These are phyloP conservation scores for Perithous albicinctus DNA, from an alignment of 2,888 invertebrate species.

Conservation along the genomic window DNA sequence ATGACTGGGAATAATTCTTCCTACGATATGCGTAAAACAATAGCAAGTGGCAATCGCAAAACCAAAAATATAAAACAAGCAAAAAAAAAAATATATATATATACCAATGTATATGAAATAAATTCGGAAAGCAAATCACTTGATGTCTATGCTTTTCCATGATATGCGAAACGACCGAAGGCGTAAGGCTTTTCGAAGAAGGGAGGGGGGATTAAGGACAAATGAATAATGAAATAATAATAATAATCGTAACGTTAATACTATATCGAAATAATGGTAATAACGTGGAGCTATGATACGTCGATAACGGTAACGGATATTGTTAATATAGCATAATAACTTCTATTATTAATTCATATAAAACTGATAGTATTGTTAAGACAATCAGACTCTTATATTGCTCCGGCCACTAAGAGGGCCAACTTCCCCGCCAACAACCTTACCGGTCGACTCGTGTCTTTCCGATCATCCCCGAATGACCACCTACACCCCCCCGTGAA, in stretches of 20 bases:
- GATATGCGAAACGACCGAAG: background rate
- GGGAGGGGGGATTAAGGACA: constrained; percentile 61
- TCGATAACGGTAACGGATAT: constrained; percentile 62
- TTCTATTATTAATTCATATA: constrained; percentile 68
- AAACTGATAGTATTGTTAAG: constrained; percentile 83
- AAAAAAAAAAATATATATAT: no score
- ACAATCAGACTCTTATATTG: constrained; percentile 83
- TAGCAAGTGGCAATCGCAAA: constrained; percentile 9
- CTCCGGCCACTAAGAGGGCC: constrained; percentile 81
- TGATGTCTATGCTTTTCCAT: constrained; percentile 16
- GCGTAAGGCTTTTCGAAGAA: constrained; percentile 44
- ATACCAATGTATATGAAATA: background rate
- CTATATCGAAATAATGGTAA: constrained; percentile 71
- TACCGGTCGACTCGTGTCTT: constrained; percentile 53
- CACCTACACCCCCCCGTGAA: constrained; percentile 5
- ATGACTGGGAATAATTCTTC: constrained; percentile 19
- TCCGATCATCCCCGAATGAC: background rate
- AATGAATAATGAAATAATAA: constrained; percentile 68
- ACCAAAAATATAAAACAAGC: background rate
- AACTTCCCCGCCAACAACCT: constrained; percentile 59
- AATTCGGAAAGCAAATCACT: background rate
- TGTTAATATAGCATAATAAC: constrained; percentile 64
- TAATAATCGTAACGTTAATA: constrained; percentile 62
- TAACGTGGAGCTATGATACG: constrained; percentile 51
- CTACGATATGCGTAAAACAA: constrained; percentile 73